phyloP scores from a whole-genome alignment of 2,888 invertebrate genomes.

The Proisotoma minuta region DNA sequence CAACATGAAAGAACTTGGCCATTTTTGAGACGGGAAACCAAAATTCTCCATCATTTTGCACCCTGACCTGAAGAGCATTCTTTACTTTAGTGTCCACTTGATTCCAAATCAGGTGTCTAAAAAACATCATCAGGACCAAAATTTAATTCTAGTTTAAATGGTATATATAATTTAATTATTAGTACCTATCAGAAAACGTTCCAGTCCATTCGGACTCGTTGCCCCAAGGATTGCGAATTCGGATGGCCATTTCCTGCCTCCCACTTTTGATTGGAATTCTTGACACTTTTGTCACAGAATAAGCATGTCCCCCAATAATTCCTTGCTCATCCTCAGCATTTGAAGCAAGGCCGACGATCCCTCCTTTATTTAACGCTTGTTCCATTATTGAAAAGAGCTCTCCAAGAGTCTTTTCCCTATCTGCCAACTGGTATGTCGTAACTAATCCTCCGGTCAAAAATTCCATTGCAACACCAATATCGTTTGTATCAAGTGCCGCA shows the following conservation, averaged over 20 bases:
- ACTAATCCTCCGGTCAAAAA: conserved; percentile 4
- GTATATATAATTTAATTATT: neutral
- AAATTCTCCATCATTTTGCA: conserved; percentile 12
- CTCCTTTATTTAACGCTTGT: neutral
- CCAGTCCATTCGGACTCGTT: conserved; percentile 3
- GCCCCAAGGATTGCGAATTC: conserved; percentile 13
- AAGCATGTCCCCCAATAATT: conserved; percentile 6
- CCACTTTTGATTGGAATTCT: neutral
- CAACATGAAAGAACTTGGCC: neutral
- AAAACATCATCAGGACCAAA: neutral
- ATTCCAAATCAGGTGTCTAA: conserved; percentile 5
- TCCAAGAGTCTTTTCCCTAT: neutral
- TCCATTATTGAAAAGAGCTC: neutral
- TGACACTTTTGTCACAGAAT: neutral
- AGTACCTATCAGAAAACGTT: conserved; percentile 2
- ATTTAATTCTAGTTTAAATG: neutral
- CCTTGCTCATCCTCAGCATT: too few species aligned
- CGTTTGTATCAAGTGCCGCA: neutral
- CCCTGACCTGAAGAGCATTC: neutral
- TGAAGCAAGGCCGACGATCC: conserved; percentile 1
- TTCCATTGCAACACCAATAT: conserved; percentile 7
- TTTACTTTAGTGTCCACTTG: conserved; percentile 2
- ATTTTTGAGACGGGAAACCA: conserved; percentile 1
- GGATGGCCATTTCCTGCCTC: neutral
- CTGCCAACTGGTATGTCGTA: neutral